Conservation (phyloP, 2,113 vertebrate species). For the Clarias macrocephalus region DNA sequence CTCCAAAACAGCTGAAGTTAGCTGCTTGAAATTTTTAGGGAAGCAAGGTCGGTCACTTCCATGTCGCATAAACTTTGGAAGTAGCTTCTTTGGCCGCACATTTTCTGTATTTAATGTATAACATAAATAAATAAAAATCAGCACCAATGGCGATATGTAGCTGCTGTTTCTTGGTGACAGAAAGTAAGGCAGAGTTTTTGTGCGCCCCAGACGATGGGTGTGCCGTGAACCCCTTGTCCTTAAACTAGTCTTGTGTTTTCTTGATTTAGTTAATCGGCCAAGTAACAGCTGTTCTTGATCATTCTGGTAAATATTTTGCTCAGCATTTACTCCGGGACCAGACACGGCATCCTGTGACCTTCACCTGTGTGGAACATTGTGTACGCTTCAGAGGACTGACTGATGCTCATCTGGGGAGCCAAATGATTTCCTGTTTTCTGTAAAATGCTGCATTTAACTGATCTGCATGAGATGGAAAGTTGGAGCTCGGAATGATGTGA, state of each 20-base stretch:
- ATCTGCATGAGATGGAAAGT: background rate
- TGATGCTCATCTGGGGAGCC: background rate
- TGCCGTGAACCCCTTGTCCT: background rate
- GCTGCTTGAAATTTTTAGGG: no score
- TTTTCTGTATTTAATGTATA: no score
- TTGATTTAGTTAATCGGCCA: background rate
- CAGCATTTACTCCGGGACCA: background rate
- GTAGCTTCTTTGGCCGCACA: no score
- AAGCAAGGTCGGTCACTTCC: no score
- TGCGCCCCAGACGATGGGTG: no score
- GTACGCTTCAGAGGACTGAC: background rate
- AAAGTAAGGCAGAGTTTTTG: no score
- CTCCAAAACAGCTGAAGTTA: no score
- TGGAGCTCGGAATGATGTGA: background rate
- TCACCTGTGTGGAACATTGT: background rate
- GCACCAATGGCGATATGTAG: no score
- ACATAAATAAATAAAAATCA: no score
- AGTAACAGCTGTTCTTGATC: background rate
- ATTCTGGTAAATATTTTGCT: background rate
- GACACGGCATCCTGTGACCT: background rate
- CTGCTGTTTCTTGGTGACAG: no score
- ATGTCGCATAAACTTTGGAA: no score
- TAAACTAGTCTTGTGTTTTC: background rate
- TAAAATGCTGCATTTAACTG: background rate
- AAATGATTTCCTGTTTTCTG: background rate